Evolutionary conservation across 2,797 vertebrate genomes (phyloP), one percentile per base, ranked within the genome.

Genomic region (Atherinosoma microstoma): DNA sequence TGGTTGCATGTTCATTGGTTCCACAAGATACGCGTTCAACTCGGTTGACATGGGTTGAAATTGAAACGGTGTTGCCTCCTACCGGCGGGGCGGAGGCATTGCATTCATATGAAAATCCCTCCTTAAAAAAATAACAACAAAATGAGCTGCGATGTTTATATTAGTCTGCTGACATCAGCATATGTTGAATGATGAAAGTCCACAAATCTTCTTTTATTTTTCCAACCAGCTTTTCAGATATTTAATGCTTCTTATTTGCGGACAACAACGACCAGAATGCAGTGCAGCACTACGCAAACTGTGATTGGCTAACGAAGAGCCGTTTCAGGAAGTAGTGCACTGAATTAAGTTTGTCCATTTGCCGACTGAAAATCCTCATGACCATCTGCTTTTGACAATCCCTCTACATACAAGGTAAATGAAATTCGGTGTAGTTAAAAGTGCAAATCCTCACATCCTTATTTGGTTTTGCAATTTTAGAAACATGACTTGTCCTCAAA

Each of bases 241-340:
- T n/a, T 22, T 6, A 2, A 3, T 1, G 6, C 2, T 18, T 9
- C 8, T 11, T 22, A 7, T 2, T 3, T 0, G 0, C 2, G 1
- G n/a, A 88, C 88, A 78, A 0, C 59, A 70, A 6, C 72, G 7
- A 59, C 91, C 91, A 91, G 6, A 78, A 92, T 88, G 83, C 91
- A 75, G 0, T 35, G 63, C 68, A 62, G 61, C 11, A 2, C 7
- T 10, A 66, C 58, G 4, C 10, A 13, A 60, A 35, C 12, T 58
- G 7, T 84, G 83, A 93, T 93, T 94, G 92, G 93, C 61, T 85
- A 35, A 2, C 65, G 42, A 30, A 38, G 73, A 32, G 2, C 53
- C 16, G n/a, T 82, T 75, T 76, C 67, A 84, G 93, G 93, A 94
- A 93, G 88, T 81, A 27, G 51, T 69, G 24, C 16, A 10, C 57